Evolutionary conservation across 2,888 invertebrate genomes (phyloP).

Genomic region (Poecilobothrus nobilitatus): DNA sequence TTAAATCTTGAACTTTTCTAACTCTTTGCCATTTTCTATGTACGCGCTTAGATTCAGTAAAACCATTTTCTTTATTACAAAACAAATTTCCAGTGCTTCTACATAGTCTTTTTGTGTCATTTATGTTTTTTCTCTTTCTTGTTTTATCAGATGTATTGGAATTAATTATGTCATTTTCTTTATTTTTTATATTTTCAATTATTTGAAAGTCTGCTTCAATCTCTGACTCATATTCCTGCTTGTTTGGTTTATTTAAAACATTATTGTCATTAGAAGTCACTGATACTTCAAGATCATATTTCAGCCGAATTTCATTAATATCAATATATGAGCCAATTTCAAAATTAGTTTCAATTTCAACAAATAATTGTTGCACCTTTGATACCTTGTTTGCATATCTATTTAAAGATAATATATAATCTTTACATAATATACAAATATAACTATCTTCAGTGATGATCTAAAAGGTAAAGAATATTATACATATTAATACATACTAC

Average conservation of each 20-base stretch:
- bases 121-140: no score
- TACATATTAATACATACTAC: neutral
- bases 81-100: no score
- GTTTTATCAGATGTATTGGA: no score
- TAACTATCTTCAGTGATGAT: neutral
- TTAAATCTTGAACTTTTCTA: no score
- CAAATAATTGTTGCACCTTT: neutral
- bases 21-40: no score
- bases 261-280: neutral
- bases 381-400: neutral
- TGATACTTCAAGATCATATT: neutral
- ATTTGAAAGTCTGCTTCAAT: neutral
- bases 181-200: neutral
- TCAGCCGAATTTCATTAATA: neutral
- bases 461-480: neutral
- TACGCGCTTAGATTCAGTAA: no score
- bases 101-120: no score
- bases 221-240: neutral
- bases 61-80: no score
- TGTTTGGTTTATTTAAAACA: neutral
- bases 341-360: neutral
- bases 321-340: neutral
- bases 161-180: neutral
- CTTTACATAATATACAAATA: neutral
- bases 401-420: neutral